Percentiles rank a stretch among this genome's conserved stretches.
Evolutionary conservation across 2,888 invertebrate species (phyloP).

Genomic region (Ecdyonurus torrentis): DNA sequence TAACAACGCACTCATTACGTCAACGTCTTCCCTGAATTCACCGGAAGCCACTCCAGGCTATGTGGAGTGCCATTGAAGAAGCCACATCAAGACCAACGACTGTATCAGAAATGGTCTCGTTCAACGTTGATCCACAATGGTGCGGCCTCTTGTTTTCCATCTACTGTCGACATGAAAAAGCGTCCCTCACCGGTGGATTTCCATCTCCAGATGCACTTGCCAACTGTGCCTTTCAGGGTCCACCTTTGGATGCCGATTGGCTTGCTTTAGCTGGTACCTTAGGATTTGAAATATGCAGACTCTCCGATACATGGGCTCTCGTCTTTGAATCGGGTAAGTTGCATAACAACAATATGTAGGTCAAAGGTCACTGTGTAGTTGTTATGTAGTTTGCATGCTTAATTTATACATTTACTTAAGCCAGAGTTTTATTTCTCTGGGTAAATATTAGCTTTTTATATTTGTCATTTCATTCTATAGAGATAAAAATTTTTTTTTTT

Average conservation of each 20-base stretch:
- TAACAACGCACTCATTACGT: too few relatives aligned
- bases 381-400: too few relatives aligned
- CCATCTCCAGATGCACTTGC: conserved; percentile 15
- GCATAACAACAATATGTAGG: background rate
- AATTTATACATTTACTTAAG: too few relatives aligned
- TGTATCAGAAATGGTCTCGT: conserved; percentile 13
- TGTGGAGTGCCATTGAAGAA: background rate
- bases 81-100: background rate
- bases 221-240: conserved; percentile 16
- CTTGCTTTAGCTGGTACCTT: conserved; percentile 17
- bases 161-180: conserved; percentile 16
- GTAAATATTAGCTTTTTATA: too few relatives aligned
- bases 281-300: conserved; percentile 18
- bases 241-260: conserved; percentile 19
- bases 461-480: too few relatives aligned
- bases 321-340: conserved; percentile 17
- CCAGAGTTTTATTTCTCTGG: too few relatives aligned
- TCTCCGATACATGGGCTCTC: conserved; percentile 17
- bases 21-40: too few relatives aligned
- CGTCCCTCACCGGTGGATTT: conserved; percentile 9
- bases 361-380: too few relatives aligned
- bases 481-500: too few relatives aligned
- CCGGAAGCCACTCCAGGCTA: too few relatives aligned
- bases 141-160: conserved; percentile 17
- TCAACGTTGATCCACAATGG: conserved; percentile 15